Conservation (phyloP, 2,797 vertebrate genomes). For the Rousettus madagascariensis region DNA sequence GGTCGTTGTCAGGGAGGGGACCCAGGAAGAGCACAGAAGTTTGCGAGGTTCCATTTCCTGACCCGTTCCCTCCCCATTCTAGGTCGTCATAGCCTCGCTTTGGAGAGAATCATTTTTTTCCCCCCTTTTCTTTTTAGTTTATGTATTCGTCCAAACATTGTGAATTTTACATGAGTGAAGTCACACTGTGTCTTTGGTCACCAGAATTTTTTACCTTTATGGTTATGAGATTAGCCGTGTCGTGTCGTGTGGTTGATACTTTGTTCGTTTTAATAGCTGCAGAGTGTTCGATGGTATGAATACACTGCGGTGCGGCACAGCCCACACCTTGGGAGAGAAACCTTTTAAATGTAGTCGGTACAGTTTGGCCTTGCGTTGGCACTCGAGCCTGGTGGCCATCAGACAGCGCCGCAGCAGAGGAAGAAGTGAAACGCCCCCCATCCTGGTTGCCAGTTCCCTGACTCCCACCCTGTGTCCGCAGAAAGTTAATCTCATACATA, state of each 20-base stretch:
- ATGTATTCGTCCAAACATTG: background rate
- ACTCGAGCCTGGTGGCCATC: background rate
- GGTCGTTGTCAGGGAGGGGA: too few species aligned
- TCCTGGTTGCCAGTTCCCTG: background rate
- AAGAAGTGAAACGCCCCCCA: background rate
- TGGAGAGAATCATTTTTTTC: background rate
- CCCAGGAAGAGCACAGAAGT: too few species aligned
- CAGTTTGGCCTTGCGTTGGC: background rate
- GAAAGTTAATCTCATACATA: background rate
- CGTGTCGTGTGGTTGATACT: background rate
- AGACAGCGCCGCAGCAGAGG: background rate
- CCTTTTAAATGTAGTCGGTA: background rate
- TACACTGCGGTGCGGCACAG: rapidly evolving
- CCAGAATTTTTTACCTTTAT: background rate
- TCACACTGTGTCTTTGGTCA: background rate
- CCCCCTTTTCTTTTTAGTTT: background rate
- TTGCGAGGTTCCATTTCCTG: too few species aligned
- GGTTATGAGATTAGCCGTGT: background rate
- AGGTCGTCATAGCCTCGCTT: background rate
- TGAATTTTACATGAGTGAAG: background rate
- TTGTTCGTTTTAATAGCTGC: background rate
- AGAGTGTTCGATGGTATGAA: background rate
- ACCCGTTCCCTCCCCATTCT: background rate
- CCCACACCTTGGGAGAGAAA: background rate
- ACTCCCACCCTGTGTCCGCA: background rate